Evolutionary conservation across 2,113 vertebrate genomes (phyloP).

Genomic region (Hemicordylus capensis): DNA sequence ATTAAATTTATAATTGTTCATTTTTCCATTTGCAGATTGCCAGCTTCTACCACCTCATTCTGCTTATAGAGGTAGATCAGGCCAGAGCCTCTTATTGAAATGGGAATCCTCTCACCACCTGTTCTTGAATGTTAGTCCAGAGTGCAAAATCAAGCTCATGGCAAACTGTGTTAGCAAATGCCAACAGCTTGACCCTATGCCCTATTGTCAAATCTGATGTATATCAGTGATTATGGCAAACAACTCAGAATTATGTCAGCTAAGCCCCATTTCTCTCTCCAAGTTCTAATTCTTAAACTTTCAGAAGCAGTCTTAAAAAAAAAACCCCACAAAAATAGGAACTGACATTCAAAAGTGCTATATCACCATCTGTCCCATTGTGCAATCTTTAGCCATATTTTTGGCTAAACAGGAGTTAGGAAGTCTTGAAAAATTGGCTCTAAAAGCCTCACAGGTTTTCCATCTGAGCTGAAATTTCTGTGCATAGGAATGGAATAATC

Average conservation of each 20-base stretch:
- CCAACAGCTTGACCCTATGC: not conserved
- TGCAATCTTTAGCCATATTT: not conserved
- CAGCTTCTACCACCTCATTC: not conserved
- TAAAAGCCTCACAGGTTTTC: not conserved
- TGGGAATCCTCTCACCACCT: not conserved
- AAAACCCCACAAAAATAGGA: too few species aligned
- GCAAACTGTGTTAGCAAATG: not conserved
- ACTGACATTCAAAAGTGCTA: not conserved
- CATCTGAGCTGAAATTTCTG: constrained; percentile 5
- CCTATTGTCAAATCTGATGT: not conserved
- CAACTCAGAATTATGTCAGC: not conserved
- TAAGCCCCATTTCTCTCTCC: not conserved
- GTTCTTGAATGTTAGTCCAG: not conserved
- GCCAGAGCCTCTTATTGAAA: not conserved
- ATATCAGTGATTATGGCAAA: not conserved
- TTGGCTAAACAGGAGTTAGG: not conserved
- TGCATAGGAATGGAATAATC: not conserved
- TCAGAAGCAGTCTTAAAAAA: not conserved
- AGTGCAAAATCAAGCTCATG: not conserved
- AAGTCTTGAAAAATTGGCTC: not conserved
- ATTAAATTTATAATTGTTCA: too few species aligned
- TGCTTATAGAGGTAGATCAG: not conserved
- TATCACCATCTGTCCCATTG: not conserved
- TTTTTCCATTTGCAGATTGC: too few species aligned
- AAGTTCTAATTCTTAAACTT: not conserved